Evolutionary conservation across 2,797 vertebrate genomes (phyloP), one percentile per base, ranked within the genome.

Genomic region (Onychomys leucogaster): DNA sequence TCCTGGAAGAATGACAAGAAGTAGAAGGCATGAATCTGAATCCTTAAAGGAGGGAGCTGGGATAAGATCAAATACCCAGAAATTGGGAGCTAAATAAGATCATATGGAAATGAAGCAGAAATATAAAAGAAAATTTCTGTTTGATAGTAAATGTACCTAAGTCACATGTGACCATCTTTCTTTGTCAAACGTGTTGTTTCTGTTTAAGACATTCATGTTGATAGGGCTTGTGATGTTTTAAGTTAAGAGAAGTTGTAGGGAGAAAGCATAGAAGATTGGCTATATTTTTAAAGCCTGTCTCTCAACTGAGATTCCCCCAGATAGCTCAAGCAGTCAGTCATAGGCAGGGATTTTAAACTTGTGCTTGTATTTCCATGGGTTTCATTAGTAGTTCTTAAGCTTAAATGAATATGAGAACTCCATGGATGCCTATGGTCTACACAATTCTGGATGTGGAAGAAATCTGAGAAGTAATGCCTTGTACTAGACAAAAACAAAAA

Each of bases 401-500:
- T 59, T 95, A 11, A 61, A n/a, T 59, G 4, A 71, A 37, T 4
- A 46, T 86, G 61, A 97, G 46, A 86, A 91, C 86, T 77, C 59
- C 61, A 13, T 37, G 9, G 46, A 17, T 7, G 14, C 23, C 46
- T 41, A 3, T 27, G 7, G 63, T 78, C 32, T 67, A 55, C 41
- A 57, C 43, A 63, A 78, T 93, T 91, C 78, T 91, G 12, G 89
- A 32, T 52, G 2, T 55, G 7, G 19, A 91, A 94, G 67, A 73
- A 69, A 89, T 94, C 95, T 96, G 84, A 91, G 71, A 97, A 94
- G 71, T 59, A 46, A 19, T 90, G 3, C 9, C 7, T 80, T 82
- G 25, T 94, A 23, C 21, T 46, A 94, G 77, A 65, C 10, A 92
- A 92, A 81, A 11, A 63, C 17, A 90, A 55, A 34, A 19, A 32